phyloP scores from a whole-genome alignment of 2,113 vertebrate species.

The Dinomys branickii region DNA sequence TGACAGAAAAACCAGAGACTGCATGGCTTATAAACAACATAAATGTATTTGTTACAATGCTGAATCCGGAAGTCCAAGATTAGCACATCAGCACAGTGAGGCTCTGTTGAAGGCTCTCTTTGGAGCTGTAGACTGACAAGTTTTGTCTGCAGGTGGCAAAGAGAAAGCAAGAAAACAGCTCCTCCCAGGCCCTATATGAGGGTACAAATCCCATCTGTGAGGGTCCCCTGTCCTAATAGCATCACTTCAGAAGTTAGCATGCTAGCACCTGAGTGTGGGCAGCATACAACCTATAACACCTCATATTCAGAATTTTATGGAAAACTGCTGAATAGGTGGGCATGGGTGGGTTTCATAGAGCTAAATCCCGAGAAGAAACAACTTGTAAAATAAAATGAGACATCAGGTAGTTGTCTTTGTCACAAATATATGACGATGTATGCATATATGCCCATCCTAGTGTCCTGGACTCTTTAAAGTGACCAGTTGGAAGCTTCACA shows the following conservation, averaged over 20 bases:
- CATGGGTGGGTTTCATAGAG: neutral
- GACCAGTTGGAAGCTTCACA: neutral
- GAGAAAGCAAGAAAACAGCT: neutral
- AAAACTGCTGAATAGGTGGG: neutral
- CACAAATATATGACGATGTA: neutral
- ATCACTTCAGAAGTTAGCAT: neutral
- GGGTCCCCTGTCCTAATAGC: neutral
- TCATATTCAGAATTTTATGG: too few species aligned
- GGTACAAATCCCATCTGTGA: too few species aligned
- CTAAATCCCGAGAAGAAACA: neutral
- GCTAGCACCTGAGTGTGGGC: neutral
- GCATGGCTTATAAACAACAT: neutral
- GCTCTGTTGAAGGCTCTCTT: neutral
- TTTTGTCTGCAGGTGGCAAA: neutral
- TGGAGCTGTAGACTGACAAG: neutral
- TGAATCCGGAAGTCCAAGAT: neutral
- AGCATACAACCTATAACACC: too few species aligned
- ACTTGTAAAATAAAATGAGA: neutral
- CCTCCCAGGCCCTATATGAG: neutral
- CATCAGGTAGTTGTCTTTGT: conserved; percentile 8
- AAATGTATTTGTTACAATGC: neutral
- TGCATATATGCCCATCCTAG: neutral
- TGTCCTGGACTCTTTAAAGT: neutral
- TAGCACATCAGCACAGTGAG: too few species aligned
- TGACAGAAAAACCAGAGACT: neutral